phyloP scores from a whole-genome alignment of 2,888 invertebrate genomes.

The Lobophora halterata region DNA sequence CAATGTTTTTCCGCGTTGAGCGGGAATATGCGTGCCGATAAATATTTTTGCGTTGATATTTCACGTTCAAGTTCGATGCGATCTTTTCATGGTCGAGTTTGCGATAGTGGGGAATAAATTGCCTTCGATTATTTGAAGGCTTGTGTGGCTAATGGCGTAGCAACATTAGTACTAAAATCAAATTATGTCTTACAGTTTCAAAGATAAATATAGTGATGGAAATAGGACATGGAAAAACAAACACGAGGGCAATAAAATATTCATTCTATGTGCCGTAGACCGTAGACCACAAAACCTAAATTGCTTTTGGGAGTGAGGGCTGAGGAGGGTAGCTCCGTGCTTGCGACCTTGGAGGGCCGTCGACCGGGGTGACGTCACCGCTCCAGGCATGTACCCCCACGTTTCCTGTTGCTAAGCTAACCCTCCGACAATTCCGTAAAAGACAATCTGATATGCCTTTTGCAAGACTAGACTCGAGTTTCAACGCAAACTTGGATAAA shows the following conservation, averaged over 20 bases:
- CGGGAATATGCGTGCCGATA: slow-evolving; percentile 19
- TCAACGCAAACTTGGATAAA: neutral
- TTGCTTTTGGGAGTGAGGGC: slow-evolving; percentile 20
- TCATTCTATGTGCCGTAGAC: slow-evolving; percentile 12
- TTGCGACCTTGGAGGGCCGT: slow-evolving; percentile 50
- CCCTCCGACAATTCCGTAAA: neutral
- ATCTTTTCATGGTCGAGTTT: slow-evolving; percentile 24
- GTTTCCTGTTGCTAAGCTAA: slow-evolving; percentile 42
- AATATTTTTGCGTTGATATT: slow-evolving; percentile 21
- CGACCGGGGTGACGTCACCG: slow-evolving; percentile 56
- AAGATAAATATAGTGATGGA: no score
- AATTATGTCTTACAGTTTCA: neutral
- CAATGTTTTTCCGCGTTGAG: slow-evolving; percentile 19
- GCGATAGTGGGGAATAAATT: slow-evolving; percentile 1
- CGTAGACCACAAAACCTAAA: slow-evolving; percentile 19
- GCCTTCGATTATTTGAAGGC: slow-evolving; percentile 1
- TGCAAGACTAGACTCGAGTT: slow-evolving; percentile 2
- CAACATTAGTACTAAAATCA: neutral
- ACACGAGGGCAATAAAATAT: slow-evolving; percentile 9
- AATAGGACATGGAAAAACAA: no score
- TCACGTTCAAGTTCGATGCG: slow-evolving; percentile 27
- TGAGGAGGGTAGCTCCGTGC: slow-evolving; percentile 25
- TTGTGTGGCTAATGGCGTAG: slow-evolving; percentile 1
- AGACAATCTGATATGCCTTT: slow-evolving; percentile 3
- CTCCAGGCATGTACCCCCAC: slow-evolving; percentile 23